These are phyloP conservation scores for Acipenser oxyrinchus DNA, from an alignment of 2,797 vertebrate genomes.

Conservation along the genomic window DNA sequence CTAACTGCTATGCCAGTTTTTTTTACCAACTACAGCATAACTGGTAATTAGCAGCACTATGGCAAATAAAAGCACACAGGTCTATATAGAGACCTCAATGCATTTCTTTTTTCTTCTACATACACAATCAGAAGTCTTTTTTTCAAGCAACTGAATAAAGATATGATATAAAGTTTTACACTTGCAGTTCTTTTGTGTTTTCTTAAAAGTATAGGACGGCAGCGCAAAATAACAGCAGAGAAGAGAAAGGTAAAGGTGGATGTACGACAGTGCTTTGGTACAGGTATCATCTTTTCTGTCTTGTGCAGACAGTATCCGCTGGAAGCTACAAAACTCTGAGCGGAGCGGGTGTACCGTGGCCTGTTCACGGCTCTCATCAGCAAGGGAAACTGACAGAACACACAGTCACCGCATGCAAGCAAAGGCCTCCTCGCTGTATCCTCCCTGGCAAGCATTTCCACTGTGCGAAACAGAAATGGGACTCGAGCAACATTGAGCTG, in stretches of 20 bases:
- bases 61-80: constrained; percentile 8
- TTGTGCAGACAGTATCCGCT: neutral
- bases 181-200: neutral
- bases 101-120: neutral
- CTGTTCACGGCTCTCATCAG: too few species aligned
- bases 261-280: constrained; percentile 15
- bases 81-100: neutral
- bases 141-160: constrained; percentile 28
- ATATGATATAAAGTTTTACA: constrained; percentile 22
- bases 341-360: neutral
- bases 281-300: constrained; percentile 4
- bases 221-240: constrained; percentile 26
- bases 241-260: neutral
- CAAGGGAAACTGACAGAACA: too few species aligned
- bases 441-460: neutral
- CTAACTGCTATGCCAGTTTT: constrained; percentile 3
- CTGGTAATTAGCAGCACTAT: constrained; percentile 15
- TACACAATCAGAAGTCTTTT: constrained; percentile 11
- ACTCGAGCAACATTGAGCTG: too few species aligned
- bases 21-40: neutral
- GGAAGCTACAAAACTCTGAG: constrained; percentile 27
- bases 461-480: neutral
- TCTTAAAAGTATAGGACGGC: constrained; percentile 28
- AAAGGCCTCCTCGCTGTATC: constrained; percentile 1
- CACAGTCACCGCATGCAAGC: constrained; percentile 13